Base-by-base conservation (phyloP, 2,113 vertebrate genomes). In the Petroica traversi region DNA sequence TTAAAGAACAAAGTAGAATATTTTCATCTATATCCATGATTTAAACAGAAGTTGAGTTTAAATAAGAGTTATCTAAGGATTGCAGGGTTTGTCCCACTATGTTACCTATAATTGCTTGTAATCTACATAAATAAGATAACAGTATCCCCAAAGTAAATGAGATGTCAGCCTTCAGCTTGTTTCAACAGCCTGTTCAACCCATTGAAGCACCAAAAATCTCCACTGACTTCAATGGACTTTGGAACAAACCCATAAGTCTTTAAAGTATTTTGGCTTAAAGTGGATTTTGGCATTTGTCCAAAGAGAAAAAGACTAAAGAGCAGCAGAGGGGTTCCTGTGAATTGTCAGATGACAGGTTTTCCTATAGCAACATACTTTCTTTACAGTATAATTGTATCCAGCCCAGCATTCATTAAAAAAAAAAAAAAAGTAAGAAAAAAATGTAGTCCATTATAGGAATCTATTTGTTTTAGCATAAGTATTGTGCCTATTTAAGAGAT, bases 51-150 rank as follows among this genome's bases (percentile, higher is more conserved):
- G 36, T 63, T 85, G 74, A 89, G 58, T 4, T 79, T 88, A 89
- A 94, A 51, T 14, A 79, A 38, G 49, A 85, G 91, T 87, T 91
- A 69, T 69, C 77, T 91, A 72, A 92, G 67, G 92, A 90, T 85
- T 94, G 67, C 84, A 90, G 80, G 23, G 36, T 92, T 92, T 89
- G 73, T 89, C 73, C 58, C 22, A 55, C 59, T 45, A 38, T 38
- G 64, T 85, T 88, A 88, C 41, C 55, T 85, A 33, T 90, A 95
- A 96, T 93, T 94, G 89, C 69, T 91, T 71, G 79, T 96, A 88
- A 78, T 52, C 55, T 85, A 89, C 87, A 49, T 74, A 93, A 73
- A 87, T 74, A 89, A 73, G 68, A 94, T 84, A 95, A 59, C 45
- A 54, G 33, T 66, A 87, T 72, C 24, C 59, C 73, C 31, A 2